Conservation (phyloP, 2,797 vertebrate genomes). For the Heterohyrax brucei region DNA sequence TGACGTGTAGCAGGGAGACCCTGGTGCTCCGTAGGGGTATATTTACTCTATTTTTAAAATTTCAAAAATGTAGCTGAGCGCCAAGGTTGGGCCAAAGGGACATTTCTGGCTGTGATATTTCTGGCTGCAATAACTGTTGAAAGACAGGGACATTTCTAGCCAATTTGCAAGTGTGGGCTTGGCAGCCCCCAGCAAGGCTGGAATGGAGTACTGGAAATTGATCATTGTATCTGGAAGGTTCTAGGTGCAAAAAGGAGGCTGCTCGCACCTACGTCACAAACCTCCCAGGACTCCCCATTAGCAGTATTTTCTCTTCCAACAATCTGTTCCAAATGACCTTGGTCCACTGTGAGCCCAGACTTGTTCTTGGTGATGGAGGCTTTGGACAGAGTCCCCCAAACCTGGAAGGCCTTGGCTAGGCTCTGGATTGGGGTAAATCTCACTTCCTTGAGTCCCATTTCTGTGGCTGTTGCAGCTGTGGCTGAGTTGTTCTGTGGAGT, state of each 20-base stretch:
- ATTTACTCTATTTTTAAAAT: background rate
- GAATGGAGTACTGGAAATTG: background rate
- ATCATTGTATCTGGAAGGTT: background rate
- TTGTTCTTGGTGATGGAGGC: background rate
- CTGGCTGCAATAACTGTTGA: background rate
- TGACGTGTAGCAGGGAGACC: accelerated
- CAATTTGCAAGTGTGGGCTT: background rate
- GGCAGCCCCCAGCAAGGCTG: background rate
- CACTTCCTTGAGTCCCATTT: accelerated
- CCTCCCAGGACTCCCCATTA: background rate
- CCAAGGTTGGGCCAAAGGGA: background rate
- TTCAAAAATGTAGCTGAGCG: background rate
- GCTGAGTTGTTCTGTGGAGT: background rate
- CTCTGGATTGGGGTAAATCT: background rate
- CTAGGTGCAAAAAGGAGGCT: background rate
- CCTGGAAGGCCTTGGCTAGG: background rate
- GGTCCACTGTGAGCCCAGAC: background rate
- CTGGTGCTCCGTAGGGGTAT: accelerated
- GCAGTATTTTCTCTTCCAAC: background rate
- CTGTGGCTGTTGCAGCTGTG: too few species aligned
- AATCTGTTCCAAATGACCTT: background rate
- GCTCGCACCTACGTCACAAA: background rate
- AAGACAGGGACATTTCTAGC: background rate
- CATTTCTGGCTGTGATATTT: background rate
- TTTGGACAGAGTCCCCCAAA: background rate